Base-by-base conservation (phyloP, 2,113 vertebrate species). In the Pithys albifrons region DNA sequence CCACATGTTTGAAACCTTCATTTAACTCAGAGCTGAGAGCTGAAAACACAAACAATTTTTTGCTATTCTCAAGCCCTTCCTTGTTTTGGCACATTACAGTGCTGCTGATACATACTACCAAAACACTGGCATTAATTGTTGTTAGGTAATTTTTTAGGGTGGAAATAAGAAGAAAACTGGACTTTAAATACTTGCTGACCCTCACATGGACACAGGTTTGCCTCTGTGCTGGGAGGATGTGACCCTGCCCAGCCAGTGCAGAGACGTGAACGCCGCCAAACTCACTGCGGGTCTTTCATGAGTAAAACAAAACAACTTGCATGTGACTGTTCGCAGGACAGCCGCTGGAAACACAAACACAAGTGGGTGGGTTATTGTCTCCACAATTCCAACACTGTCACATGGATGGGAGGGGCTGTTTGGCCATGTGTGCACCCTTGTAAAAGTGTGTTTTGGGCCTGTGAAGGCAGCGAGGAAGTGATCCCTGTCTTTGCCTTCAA, bases 11-110 rank as follows among this genome's bases (percentile, higher is more conserved):
- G 71, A 94, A 95, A 73, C 55, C 52, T 93, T 62, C 54, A 48
- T 70, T 95, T 95, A 91, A 83, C 66, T 91, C 71, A 27, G 67
- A 88, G 62, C 55, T 62, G 66, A 85, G 71, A 95, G 81, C 85
- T 96, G 92, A 94, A 96, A 96, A 88, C 31, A 55, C 57, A 87
- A 71, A 31, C 86, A 91, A 20, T 45, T 85, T 94, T 91, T 66
- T 91, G 48, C 37, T 9, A 3, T 69, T 88, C 70, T 85, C 72
- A 70, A 59, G 71, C 82, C 74, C 24, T 75, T 91, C 85, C 85
- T 85, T 75, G 29, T 81, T 52, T 89, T 75, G 45, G 58, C 88
- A 91, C 24, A 6, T 64, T 48, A 35, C 57, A 79, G 66, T 0
- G 0, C 45, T 85, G 81, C 62, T 72, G 41, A 41, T 85, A 33